phyloP scores from a whole-genome alignment of 2,888 invertebrate genomes.

The Lacanobia wlatinum region DNA sequence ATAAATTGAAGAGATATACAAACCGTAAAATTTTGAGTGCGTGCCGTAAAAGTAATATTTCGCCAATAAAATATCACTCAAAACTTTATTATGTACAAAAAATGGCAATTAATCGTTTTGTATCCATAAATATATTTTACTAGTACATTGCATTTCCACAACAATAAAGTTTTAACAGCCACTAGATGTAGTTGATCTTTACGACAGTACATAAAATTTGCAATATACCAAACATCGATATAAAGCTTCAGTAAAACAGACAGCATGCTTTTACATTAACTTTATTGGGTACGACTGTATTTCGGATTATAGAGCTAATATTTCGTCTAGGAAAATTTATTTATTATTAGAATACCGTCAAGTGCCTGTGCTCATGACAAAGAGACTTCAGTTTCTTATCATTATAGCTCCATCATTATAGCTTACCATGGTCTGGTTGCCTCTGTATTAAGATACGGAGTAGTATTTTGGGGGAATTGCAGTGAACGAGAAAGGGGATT shows the following conservation, averaged over 20 bases:
- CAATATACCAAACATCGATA: conserved; percentile 44
- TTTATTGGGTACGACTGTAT: conserved; percentile 19
- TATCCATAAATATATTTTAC: conserved; percentile 49
- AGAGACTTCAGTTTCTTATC: no score
- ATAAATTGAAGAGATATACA: not conserved
- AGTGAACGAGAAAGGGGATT: no score
- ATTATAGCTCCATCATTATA: no score
- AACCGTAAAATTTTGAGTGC: conserved; percentile 20
- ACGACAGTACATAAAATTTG: conserved; percentile 45
- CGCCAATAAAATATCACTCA: conserved; percentile 35
- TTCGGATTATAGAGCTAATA: conserved; percentile 7
- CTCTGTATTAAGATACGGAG: no score
- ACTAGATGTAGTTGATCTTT: conserved; percentile 46
- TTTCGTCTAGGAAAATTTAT: conserved; percentile 8
- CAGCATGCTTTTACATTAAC: conserved; percentile 37
- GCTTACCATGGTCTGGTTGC: no score
- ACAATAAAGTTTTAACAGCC: conserved; percentile 53
- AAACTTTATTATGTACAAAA: conserved; percentile 35
- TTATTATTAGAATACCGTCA: no score
- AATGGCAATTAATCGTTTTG: conserved; percentile 43
- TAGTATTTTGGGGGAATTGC: no score
- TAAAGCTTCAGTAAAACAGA: conserved; percentile 31
- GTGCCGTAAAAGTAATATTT: conserved; percentile 16
- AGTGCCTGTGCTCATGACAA: no score
- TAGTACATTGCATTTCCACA: conserved; percentile 39